Conservation (phyloP, 2,888 invertebrate species). For the Drosophila mulleri region DNA sequence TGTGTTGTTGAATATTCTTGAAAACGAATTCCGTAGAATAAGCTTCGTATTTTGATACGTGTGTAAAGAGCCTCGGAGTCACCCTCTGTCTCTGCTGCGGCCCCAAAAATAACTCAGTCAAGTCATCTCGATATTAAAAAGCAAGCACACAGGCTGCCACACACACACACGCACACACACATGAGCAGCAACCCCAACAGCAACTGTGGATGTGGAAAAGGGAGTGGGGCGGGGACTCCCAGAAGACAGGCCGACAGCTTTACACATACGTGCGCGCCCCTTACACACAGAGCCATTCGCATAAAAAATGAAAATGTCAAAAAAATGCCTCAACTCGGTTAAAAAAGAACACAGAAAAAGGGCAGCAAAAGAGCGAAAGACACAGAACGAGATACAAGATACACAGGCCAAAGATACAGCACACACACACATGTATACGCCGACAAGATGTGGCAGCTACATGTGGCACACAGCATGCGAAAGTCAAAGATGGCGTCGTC, state of each 20-base stretch:
- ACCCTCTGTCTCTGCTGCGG: conserved; percentile 37
- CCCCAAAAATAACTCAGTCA: conserved; percentile 64
- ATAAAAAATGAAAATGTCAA: conserved; percentile 81
- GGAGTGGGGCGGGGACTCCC: conserved; percentile 22
- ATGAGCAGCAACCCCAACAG: conserved; percentile 54
- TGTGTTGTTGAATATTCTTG: background rate
- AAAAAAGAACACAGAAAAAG: conserved; percentile 44
- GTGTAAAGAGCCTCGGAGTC: conserved; percentile 34
- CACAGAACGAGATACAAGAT: conserved; percentile 49
- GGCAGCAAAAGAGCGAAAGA: conserved; percentile 28
- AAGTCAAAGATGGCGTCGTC: conserved; percentile 66
- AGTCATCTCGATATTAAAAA: conserved; percentile 68
- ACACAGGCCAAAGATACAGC: conserved; percentile 49
- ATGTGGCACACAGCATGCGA: conserved; percentile 30
- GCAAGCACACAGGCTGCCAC: conserved; percentile 43
- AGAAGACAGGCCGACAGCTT: conserved; percentile 49
- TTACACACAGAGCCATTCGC: conserved; percentile 27
- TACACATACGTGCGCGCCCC: conserved; percentile 57
- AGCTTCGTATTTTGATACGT: conserved; percentile 20
- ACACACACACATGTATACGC: conserved; percentile 6
- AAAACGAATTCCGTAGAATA: conserved; percentile 7
- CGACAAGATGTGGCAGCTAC: conserved; percentile 14
- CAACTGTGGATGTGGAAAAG: background rate
- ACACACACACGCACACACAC: conserved; percentile 23
- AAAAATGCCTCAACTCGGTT: conserved; percentile 64